Evolutionary conservation across 1,140 invertebrate species (phyloP).

Genomic region (Eupristina koningsbergeri): DNA sequence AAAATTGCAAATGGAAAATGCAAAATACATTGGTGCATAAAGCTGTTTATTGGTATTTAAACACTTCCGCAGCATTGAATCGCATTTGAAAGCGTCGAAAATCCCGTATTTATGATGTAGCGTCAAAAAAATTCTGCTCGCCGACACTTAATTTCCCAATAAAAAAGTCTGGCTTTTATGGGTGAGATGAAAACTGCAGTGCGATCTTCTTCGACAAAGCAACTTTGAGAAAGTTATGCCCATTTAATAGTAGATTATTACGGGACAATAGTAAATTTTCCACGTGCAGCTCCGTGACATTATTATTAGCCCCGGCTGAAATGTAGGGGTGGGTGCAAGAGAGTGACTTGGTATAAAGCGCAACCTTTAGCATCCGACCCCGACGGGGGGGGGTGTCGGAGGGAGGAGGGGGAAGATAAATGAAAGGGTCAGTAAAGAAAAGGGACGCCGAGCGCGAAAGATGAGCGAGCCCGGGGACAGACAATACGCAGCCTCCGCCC

Average conservation of each 20-base stretch:
- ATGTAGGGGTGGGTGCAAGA: background rate
- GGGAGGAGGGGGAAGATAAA: background rate
- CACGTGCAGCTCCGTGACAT: background rate
- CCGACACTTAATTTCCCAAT: background rate
- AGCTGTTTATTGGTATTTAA: background rate
- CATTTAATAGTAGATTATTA: background rate
- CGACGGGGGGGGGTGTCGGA: background rate
- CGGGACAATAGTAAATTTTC: background rate
- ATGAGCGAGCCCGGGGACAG: slow-evolving; percentile 25
- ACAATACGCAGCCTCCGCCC: background rate
- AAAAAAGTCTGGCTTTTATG: background rate
- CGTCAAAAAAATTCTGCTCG: background rate
- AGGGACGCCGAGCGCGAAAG: slow-evolving; percentile 3
- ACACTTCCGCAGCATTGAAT: background rate
- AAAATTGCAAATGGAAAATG: background rate
- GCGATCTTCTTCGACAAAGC: background rate
- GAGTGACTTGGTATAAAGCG: background rate
- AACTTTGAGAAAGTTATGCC: background rate
- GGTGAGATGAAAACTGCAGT: background rate
- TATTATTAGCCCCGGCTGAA: background rate
- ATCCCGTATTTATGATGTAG: background rate
- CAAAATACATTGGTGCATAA: background rate
- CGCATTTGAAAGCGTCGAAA: background rate
- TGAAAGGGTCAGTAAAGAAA: background rate
- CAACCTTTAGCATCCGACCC: background rate